Conservation (phyloP, 2,888 invertebrate species). For the Onchidella celtica region DNA sequence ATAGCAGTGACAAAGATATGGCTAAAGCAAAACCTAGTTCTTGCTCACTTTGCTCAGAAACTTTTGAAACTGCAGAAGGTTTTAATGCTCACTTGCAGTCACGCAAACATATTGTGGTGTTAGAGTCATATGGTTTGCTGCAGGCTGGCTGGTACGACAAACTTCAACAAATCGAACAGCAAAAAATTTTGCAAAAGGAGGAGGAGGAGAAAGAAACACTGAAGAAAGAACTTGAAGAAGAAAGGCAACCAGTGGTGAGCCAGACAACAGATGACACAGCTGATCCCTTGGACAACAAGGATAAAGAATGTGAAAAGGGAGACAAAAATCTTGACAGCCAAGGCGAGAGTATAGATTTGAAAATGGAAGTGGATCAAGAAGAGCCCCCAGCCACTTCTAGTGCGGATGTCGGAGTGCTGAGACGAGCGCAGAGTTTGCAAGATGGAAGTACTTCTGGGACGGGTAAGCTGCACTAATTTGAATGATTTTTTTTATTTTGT, state of each 20-base stretch:
- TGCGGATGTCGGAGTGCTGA: background rate
- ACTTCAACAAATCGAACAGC: conserved; percentile 84
- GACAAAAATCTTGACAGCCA: background rate
- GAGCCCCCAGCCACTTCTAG: background rate
- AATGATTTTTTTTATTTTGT: no score
- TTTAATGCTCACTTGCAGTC: conserved; percentile 88
- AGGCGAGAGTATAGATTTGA: background rate
- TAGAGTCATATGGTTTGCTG: conserved; percentile 94
- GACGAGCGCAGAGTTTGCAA: conserved; percentile 3
- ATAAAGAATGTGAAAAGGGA: background rate
- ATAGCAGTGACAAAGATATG: background rate
- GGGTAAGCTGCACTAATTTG: no score
- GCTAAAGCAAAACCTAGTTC: conserved; percentile 13
- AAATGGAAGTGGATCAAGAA: background rate
- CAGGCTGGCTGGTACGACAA: conserved; percentile 91
- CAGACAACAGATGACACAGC: background rate
- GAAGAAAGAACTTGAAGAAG: conserved; percentile 1
- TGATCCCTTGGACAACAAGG: background rate
- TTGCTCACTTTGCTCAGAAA: conserved; percentile 39
- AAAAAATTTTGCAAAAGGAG: background rate
- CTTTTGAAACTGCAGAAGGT: conserved; percentile 1
- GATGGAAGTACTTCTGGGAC: background rate
- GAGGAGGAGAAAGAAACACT: conserved; percentile 5
- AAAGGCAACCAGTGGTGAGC: background rate
- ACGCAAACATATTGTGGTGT: conserved; percentile 96